Evolutionary conservation across 2,888 invertebrate species (phyloP).

Genomic region (Lepidocyrtinus sp.): DNA sequence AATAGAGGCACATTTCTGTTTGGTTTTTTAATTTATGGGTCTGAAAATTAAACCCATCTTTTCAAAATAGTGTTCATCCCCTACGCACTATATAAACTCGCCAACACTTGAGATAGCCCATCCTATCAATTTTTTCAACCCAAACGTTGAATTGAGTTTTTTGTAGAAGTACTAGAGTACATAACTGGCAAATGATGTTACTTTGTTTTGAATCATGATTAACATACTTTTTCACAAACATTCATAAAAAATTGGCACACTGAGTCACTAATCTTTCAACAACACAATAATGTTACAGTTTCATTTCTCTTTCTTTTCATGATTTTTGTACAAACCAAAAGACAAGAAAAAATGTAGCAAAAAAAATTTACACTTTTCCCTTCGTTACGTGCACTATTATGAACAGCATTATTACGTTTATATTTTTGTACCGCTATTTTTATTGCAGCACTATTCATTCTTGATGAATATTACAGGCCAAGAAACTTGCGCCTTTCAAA

Average conservation of each 20-base stretch:
- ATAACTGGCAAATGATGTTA: background rate
- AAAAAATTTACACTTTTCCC: slow-evolving; percentile 10
- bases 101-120: too few species aligned
- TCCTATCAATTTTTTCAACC: too few species aligned
- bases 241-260: slow-evolving; percentile 26
- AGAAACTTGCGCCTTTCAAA: slow-evolving; percentile 20
- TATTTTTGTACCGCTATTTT: background rate
- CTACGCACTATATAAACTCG: too few species aligned
- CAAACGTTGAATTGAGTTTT: too few species aligned
- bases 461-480: slow-evolving; percentile 26
- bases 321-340: background rate
- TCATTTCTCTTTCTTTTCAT: slow-evolving; percentile 6
- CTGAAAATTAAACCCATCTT: too few species aligned
- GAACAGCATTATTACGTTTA: slow-evolving; percentile 9
- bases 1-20: background rate
- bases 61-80: too few species aligned
- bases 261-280: slow-evolving; percentile 14
- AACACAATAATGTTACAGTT: background rate
- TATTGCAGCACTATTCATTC: background rate
- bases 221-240: background rate
- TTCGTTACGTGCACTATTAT: slow-evolving; percentile 19
- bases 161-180: background rate
- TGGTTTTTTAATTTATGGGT: too few species aligned
- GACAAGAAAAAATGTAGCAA: background rate
- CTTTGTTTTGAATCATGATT: background rate